Evolutionary conservation across 2,888 invertebrate genomes (phyloP), one percentile per base, ranked within the genome.

Genomic region (Boloria selene): DNA sequence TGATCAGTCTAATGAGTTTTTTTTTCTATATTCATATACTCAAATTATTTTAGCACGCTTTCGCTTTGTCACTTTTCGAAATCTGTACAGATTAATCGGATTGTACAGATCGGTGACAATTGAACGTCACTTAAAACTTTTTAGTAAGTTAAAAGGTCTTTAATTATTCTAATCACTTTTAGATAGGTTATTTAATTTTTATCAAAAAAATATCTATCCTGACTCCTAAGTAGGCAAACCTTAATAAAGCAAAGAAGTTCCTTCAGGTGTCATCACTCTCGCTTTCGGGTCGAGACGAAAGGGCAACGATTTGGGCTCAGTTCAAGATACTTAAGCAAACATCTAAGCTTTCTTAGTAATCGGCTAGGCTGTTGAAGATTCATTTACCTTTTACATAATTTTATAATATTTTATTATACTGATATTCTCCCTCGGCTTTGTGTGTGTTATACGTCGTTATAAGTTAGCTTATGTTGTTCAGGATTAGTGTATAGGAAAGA

Each of bases 231-330:
- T 49, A 13, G 31, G 16, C 47, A 16, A 3, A 17, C 10, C 17
- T 14, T 14, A 50, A 17, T 59, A 50, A 17, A 49, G 31, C 38
- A 38, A 59, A n/a, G n/a, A 45, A 59, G 31, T 38, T 49, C 49
- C 38, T 59, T 50, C 59, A 59, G 59, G 59, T 59, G 62, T 62
- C 62, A 62, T 47, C 54, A 62, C 61, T 61, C 53, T 62, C 62
- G 62, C 26, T 62, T 55, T 62, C 62, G 44, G 44, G 26, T 52
- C 44, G 47, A 47, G 62, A 54, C 18, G 49, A 47, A 62, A 38
- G 54, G 49, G 59, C 59, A 59, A 38, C 14, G 59, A 3, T 59
- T 59, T 59, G 38, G n/a, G 31, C 50, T 50, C 10, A 4, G 59
- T 59, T 59, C 59, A 59, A 31, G 13, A 50, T 10, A 38, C 59